Percentiles rank a stretch among this genome's conserved stretches.
Conservation (phyloP, 2,113 vertebrate genomes). For the Vidua chalybeata region DNA sequence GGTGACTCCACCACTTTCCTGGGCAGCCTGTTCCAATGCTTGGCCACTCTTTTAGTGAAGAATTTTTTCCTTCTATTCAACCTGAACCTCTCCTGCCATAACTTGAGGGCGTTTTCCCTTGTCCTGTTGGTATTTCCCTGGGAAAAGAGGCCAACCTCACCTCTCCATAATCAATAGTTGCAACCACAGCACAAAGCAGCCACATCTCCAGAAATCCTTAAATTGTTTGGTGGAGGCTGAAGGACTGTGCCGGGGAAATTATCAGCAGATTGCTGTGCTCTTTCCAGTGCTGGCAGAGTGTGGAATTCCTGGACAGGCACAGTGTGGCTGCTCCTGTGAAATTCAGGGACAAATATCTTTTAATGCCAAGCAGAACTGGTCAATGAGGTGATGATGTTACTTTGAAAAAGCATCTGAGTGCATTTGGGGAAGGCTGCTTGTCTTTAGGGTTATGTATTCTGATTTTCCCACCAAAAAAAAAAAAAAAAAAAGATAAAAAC, state of each 20-base stretch:
- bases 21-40: not conserved
- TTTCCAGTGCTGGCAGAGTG: not conserved
- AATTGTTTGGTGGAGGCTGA: not conserved
- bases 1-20: too few species aligned
- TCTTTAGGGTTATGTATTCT: not conserved
- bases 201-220: not conserved
- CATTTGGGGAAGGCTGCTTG: not conserved
- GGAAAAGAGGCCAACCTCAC: not conserved
- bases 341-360: not conserved
- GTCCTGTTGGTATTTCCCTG: not conserved
- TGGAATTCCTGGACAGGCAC: not conserved
- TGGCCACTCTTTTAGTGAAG: not conserved
- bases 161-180: not conserved
- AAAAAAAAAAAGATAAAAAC: accelerated
- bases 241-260: not conserved
- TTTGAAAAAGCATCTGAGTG: not conserved
- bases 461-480: not conserved
- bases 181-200: not conserved
- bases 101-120: not conserved
- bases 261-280: not conserved
- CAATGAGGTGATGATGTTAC: not conserved
- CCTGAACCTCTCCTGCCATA: not conserved
- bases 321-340: not conserved
- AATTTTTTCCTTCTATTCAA: not conserved
- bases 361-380: not conserved